A percentile compares a stretch with the other conserved stretches of the same genome.
phyloP scores from a whole-genome alignment of 1,140 invertebrate genomes.

The Pararge aegeria region DNA sequence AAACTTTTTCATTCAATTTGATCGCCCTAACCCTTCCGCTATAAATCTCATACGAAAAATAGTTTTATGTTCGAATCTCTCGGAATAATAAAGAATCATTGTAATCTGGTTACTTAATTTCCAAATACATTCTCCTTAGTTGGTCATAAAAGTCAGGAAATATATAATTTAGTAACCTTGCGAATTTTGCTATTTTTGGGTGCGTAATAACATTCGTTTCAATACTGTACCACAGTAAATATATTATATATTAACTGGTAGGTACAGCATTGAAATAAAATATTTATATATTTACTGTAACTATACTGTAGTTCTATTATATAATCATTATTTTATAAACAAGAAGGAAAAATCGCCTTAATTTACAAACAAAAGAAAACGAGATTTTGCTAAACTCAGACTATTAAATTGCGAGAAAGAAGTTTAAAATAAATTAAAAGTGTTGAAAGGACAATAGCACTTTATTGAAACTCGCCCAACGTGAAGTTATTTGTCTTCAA shows the following conservation, averaged over 20 bases:
- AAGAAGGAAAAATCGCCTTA: too few species aligned
- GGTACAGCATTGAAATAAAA: too few species aligned
- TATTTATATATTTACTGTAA: too few species aligned
- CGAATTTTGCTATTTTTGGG: not conserved
- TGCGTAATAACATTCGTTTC: too few species aligned
- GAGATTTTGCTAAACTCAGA: not conserved
- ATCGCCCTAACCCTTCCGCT: constrained; percentile 43
- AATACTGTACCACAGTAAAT: too few species aligned
- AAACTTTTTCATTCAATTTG: constrained; percentile 42
- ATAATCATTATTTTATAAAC: too few species aligned
- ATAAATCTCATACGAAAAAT: constrained; percentile 61
- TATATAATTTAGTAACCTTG: not conserved
- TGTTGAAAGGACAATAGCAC: not conserved
- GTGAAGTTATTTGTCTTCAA: not conserved
- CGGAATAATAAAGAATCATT: constrained; percentile 54
- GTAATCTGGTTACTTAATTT: constrained; percentile 69
- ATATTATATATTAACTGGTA: too few species aligned
- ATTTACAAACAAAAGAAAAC: not conserved
- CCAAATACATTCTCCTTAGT: constrained; percentile 66
- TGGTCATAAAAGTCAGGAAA: constrained; percentile 61
- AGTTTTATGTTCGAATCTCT: constrained; percentile 57
- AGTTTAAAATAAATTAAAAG: not conserved
- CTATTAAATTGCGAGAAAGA: not conserved
- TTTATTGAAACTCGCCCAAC: not conserved
- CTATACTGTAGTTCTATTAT: too few species aligned